Evolutionary conservation across 2,797 vertebrate genomes (phyloP).

Genomic region (Acrossocheilus fasciatus): DNA sequence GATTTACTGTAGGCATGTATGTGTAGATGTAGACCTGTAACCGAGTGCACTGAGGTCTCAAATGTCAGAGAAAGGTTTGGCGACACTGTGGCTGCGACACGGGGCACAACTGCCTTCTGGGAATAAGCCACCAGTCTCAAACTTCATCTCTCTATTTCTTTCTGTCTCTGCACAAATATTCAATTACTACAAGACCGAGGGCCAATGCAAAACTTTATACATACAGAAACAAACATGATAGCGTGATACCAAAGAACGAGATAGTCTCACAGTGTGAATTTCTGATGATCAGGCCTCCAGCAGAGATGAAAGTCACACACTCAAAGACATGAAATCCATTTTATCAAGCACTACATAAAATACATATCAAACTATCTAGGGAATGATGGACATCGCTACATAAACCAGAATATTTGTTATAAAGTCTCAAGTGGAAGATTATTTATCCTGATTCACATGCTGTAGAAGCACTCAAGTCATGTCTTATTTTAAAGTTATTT

Average conservation of each 20-base stretch:
- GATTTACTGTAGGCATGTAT: not conserved
- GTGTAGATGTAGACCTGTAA: conserved; percentile 34
- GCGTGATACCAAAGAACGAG: conserved; percentile 4
- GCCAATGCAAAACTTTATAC: conserved; percentile 26
- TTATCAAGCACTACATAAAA: conserved; percentile 38
- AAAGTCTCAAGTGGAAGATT: conserved; percentile 20
- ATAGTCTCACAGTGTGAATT: conserved; percentile 12
- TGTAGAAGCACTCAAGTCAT: not conserved
- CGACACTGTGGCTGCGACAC: conserved; percentile 55
- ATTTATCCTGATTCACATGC: conserved; percentile 17
- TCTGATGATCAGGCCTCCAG: conserved; percentile 41
- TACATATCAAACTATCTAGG: not conserved
- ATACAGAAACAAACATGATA: conserved; percentile 41
- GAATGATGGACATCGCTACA: conserved; percentile 11
- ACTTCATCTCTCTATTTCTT: conserved; percentile 40
- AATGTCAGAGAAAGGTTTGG: conserved; percentile 53
- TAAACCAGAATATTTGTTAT: conserved; percentile 24
- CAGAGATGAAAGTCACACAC: conserved; percentile 18
- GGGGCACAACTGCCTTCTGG: conserved; percentile 50
- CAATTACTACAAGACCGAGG: conserved; percentile 13
- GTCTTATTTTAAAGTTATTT: conserved; percentile 7
- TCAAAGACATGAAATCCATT: conserved; percentile 26
- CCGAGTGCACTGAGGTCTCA: conserved; percentile 27
- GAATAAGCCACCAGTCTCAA: conserved; percentile 58
- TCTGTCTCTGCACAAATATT: conserved; percentile 30